phyloP scores from a whole-genome alignment of 1,140 invertebrate genomes.

The Sinella curviseta region DNA sequence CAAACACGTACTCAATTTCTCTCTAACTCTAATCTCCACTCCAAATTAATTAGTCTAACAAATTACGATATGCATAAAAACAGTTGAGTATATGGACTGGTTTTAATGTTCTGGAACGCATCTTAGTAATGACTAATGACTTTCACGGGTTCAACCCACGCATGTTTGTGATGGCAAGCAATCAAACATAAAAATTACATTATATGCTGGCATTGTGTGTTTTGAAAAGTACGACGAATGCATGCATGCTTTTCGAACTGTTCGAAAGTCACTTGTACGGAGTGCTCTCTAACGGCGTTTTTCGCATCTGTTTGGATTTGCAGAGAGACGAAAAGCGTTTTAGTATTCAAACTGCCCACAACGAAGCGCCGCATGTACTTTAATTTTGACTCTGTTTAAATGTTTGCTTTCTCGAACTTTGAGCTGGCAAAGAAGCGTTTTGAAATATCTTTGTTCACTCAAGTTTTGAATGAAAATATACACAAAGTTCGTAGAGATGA shows the following conservation, averaged over 20 bases:
- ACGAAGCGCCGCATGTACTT: not conserved
- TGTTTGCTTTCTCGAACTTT: too few species aligned
- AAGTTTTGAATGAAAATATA: not conserved
- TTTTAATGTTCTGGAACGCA: slow-evolving; percentile 17
- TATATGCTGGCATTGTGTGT: not conserved
- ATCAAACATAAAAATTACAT: not conserved
- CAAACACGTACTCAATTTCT: slow-evolving; percentile 42
- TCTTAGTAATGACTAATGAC: not conserved
- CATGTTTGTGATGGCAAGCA: not conserved
- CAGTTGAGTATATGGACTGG: not conserved
- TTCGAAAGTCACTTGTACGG: not conserved
- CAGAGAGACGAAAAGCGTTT: not conserved
- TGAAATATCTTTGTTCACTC: not conserved
- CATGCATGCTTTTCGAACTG: not conserved
- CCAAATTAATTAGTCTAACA: not conserved
- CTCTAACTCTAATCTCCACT: not conserved
- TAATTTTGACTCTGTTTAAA: too few species aligned
- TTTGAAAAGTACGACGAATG: not conserved
- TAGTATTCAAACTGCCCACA: not conserved
- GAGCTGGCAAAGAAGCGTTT: not conserved
- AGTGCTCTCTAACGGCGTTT: not conserved
- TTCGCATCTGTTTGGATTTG: not conserved
- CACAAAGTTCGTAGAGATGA: too few species aligned
- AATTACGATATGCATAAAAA: not conserved
- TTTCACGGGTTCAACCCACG: not conserved